These are phyloP conservation scores for Brachyopa scutellaris DNA, from an alignment of 2,888 invertebrate genomes.

Conservation along the genomic window DNA sequence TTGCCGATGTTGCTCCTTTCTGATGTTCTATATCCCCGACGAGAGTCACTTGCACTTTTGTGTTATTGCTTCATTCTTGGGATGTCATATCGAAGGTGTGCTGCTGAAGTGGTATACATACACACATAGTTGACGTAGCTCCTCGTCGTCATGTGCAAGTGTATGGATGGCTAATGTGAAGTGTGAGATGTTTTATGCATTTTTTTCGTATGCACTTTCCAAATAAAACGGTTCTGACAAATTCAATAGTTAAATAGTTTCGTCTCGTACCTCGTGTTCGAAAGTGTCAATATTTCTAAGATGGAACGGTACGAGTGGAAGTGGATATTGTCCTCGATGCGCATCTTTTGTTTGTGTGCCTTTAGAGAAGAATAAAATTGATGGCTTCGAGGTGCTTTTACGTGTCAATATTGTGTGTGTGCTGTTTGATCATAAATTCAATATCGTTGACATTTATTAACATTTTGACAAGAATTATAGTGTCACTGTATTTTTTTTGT, in stretches of 20 bases:
- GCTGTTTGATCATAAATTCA: conserved; percentile 43
- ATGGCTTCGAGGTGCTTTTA: conserved; percentile 22
- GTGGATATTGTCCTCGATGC: neutral
- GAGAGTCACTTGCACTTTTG: conserved; percentile 52
- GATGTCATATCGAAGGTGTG: conserved; percentile 10
- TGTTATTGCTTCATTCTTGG: conserved; percentile 48
- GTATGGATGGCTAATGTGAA: conserved; percentile 28
- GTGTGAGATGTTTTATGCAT: conserved; percentile 51
- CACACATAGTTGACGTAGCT: neutral
- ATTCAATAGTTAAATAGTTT: conserved; percentile 49
- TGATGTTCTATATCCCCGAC: neutral
- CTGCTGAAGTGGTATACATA: neutral
- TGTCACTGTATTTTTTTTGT: no score
- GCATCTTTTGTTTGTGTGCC: conserved; percentile 10
- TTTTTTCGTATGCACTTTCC: conserved; percentile 38
- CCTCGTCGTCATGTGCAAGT: neutral
- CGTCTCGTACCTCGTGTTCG: neutral
- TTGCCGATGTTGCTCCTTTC: neutral
- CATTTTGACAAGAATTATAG: conserved; percentile 7
- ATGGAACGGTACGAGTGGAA: no score
- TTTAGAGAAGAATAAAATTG: conserved; percentile 14
- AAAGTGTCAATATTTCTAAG: neutral
- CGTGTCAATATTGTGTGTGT: conserved; percentile 36
- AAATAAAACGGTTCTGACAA: conserved; percentile 44
- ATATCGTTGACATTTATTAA: conserved; percentile 42